Evolutionary conservation across 1,140 invertebrate species (phyloP), one percentile per base, ranked within the genome.

Genomic region (Drosophila ercepeae): DNA sequence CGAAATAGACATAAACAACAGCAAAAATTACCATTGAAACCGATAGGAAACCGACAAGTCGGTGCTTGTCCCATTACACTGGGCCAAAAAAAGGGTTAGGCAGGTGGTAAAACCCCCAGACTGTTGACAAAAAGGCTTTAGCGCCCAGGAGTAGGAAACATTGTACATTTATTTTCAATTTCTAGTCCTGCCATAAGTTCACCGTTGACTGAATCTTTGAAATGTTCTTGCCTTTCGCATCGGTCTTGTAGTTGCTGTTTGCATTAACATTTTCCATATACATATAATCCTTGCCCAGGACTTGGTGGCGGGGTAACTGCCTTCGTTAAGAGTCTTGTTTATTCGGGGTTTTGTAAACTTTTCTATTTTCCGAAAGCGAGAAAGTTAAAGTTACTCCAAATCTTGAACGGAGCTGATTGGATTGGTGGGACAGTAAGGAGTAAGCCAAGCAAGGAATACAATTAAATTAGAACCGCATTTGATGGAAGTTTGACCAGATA

Each of bases 291-390:
- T 32, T 32, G 11, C 9, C 13, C 13, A 16, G 36, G n/a, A 8
- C 4, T 6, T 2, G 36, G 36, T 13, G 3, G n/a, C 5, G 36
- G 36, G n/a, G 29, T 3, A 11, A 32, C 0, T 39, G 29, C 29
- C 29, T 16, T 39, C 36, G 36, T 39, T 39, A 16, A 16, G 13
- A 39, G 36, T 14, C 36, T 16, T 39, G 36, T 39, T 39, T 39
- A 16, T 39, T 14, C n/a, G 14, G 36, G 14, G 36, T 16, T 39
- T 16, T 32, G 29, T 39, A 39, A 39, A 39, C 36, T 39, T 39
- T 39, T 39, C 13, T 16, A 39, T 39, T 39, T 39, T 8, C 36
- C n/a, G 36, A 39, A 39, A 39, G 36, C 36, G 36, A 39, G 36
- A 14, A 39, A 39, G 36, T 39, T 39, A 39, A 39, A 39, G 36